A percentile compares a stretch with the other conserved stretches of the same genome.
phyloP scores from a whole-genome alignment of 2,113 vertebrate species.

The Myiopsitta monachus region DNA sequence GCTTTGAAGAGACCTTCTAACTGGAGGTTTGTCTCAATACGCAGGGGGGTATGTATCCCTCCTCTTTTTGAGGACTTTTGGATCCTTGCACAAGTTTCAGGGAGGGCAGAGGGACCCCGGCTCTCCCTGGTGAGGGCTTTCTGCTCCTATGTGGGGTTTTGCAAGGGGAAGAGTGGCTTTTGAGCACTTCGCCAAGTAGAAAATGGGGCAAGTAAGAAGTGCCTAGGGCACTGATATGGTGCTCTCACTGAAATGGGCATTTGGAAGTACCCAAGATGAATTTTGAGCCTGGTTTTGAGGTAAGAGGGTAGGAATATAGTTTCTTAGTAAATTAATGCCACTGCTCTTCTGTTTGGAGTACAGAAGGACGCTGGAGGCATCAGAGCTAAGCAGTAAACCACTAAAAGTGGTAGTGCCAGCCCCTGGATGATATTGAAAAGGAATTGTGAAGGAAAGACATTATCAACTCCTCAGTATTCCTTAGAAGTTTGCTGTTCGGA shows the following conservation, averaged over 20 bases:
- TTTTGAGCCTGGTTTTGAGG: background rate
- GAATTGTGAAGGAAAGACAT: background rate
- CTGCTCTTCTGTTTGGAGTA: background rate
- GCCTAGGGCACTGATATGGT: rapidly evolving
- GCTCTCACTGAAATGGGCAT: background rate
- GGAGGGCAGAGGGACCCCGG: background rate
- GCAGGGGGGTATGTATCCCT: too few relatives aligned
- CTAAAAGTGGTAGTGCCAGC: background rate
- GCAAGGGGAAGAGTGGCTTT: background rate
- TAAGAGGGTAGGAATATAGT: background rate
- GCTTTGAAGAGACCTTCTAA: background rate
- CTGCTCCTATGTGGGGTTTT: background rate
- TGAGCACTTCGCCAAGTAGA: background rate
- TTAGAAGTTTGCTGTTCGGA: background rate
- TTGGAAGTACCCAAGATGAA: background rate
- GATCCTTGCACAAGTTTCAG: background rate
- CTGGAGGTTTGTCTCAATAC: background rate
- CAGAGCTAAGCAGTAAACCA: background rate
- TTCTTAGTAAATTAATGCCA: background rate
- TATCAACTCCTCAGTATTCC: background rate
- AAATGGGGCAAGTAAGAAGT: background rate
- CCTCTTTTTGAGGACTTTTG: background rate
- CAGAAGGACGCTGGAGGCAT: background rate
- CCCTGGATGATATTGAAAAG: background rate
- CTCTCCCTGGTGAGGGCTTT: background rate